Evolutionary conservation across 2,113 vertebrate species (phyloP).

Genomic region (Mormyrus lacerda): DNA sequence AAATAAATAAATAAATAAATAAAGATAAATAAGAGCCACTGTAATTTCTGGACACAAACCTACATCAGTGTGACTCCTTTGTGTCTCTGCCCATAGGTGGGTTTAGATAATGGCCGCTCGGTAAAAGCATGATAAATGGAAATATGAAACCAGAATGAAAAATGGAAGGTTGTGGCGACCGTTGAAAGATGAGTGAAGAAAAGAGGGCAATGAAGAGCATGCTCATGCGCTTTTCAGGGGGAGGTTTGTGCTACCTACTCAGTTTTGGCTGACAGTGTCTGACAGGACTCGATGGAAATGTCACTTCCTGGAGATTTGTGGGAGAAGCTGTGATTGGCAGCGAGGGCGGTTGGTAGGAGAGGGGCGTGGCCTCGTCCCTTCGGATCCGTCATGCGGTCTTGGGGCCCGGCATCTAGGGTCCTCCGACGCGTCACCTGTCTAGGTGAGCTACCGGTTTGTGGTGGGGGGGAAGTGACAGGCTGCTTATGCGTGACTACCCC

Average conservation of each 20-base stretch:
- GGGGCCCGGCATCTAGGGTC: conserved; percentile 40
- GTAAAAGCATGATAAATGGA: not conserved
- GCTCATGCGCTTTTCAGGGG: not conserved
- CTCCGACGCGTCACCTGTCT: conserved; percentile 52
- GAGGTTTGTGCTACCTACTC: conserved; percentile 15
- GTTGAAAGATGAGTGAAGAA: not conserved
- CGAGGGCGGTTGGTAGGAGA: conserved; percentile 66
- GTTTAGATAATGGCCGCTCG: not conserved
- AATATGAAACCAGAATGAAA: not conserved
- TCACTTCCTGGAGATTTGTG: conserved; percentile 29
- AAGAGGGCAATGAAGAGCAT: not conserved
- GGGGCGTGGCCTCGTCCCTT: conserved; percentile 60
- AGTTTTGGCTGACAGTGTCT: conserved; percentile 22
- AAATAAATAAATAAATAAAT: not conserved
- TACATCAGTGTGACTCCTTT: not conserved
- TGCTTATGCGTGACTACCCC: conserved; percentile 48
- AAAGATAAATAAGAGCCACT: not conserved
- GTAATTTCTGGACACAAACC: not conserved
- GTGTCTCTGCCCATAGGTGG: not conserved
- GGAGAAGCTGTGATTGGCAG: conserved; percentile 54
- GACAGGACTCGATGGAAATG: conserved; percentile 38
- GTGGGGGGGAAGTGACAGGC: conserved; percentile 53
- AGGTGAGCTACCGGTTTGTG: conserved; percentile 36
- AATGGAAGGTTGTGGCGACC: not conserved
- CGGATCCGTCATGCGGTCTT: conserved; percentile 61